Evolutionary conservation across 2,888 invertebrate species (phyloP), one percentile per base, ranked within the genome.

Genomic region (Pristionchus mayeri): DNA sequence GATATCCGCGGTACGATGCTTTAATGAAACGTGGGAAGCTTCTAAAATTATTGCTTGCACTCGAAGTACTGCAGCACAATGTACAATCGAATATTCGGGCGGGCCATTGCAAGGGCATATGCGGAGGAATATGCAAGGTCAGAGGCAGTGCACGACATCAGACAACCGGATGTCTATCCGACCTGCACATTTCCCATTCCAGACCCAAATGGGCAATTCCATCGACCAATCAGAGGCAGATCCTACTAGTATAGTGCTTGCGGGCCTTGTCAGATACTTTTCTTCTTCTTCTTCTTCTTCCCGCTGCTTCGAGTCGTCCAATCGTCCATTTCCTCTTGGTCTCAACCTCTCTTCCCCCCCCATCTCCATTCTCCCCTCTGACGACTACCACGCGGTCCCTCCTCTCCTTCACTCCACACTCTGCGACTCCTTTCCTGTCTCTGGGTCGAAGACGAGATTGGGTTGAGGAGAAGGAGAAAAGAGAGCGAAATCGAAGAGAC

Each of bases 211-310:
- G 50, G 11, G 50, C 50, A 3, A 4, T 3, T 50, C 50, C 3
- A 50, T 50, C 2, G 4, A 16, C 50, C 50, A 1, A 16, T 50
- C 50, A 50, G 50, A 50, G 50, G 52, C n/a, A n/a, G n/a, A 16
- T 2, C 21, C 2, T 60, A 27, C 57, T 60, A 60, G 13, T 60
- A 60, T 60, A 30, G 57, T 27, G 27, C 57, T 60, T 24, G n/a
- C 54, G 54, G n/a, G 48, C 48, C 24, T 60, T 60, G 27, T 60
- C 34, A 63, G 63, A 63, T 63, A 63, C 63, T 63, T 63, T 63
- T 63, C 63, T 37, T 21, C 63, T 27, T 6, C 44, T 9, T 13
- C n/a, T n/a, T n/a, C n/a, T n/a, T 9, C 34, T 24, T 24, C 57
- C 21, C 63, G 18, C 30, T 63, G 63, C 63, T 63, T 63, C 34